phyloP scores from a whole-genome alignment of 2,888 invertebrate species.

The Mythimna albipuncta region DNA sequence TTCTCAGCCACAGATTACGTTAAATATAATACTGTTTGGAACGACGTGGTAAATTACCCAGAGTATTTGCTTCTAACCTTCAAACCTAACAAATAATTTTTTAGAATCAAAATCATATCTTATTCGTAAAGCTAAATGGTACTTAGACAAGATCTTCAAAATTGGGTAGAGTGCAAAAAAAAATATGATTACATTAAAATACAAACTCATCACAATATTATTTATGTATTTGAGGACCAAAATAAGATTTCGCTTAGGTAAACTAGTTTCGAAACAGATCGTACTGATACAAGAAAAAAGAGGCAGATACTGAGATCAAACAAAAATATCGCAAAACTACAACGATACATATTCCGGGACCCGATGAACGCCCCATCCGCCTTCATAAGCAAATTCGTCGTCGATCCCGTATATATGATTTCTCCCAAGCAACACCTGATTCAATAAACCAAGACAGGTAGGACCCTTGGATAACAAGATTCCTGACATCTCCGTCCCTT shows the following conservation, averaged over 20 bases:
- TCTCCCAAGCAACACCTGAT: slow-evolving; percentile 71
- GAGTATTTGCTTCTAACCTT: too few species aligned
- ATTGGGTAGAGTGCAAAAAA: too few species aligned
- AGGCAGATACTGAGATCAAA: not conserved
- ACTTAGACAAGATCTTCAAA: too few species aligned
- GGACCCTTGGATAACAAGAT: slow-evolving; percentile 71
- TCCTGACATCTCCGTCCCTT: slow-evolving; percentile 69
- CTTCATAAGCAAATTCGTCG: slow-evolving; percentile 61
- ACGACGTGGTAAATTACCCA: not conserved
- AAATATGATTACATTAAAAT: too few species aligned
- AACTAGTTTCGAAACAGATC: too few species aligned
- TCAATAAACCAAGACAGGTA: slow-evolving; percentile 71
- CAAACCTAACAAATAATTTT: not conserved
- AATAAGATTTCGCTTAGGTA: too few species aligned
- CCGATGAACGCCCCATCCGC: slow-evolving; percentile 31
- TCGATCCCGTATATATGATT: slow-evolving; percentile 61
- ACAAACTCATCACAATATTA: too few species aligned
- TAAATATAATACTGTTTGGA: not conserved
- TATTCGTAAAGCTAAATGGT: too few species aligned
- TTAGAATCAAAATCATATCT: too few species aligned
- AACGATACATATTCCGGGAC: slow-evolving; percentile 33
- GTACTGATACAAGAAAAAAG: not conserved
- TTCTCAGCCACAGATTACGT: not conserved
- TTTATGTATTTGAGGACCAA: too few species aligned
- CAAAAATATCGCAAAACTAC: slow-evolving; percentile 14